A percentile compares a stretch with the other conserved stretches of the same genome.
These are phyloP conservation scores for Acleris holmiana DNA, from an alignment of 2,888 invertebrate species.

Conservation along the genomic window DNA sequence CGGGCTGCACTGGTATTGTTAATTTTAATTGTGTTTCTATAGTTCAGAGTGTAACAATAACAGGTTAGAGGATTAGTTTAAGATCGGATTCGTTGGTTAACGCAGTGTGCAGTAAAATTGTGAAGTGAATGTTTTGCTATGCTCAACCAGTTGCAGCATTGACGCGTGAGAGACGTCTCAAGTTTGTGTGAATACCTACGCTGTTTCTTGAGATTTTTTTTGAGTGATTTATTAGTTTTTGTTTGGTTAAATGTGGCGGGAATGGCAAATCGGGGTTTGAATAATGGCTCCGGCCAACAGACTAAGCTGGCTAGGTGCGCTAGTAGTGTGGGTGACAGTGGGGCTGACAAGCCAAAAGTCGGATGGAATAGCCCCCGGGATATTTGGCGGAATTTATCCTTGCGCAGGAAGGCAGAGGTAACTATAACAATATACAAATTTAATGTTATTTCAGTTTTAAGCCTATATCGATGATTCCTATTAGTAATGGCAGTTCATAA, in stretches of 20 bases:
- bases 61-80: slow-evolving; percentile 17
- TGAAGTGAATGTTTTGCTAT: slow-evolving; percentile 45
- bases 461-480: too few relatives aligned
- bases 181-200: slow-evolving; percentile 46
- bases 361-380: slow-evolving; percentile 80
- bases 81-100: slow-evolving; percentile 34
- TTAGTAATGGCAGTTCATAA: too few relatives aligned
- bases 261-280: slow-evolving; percentile 71
- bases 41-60: slow-evolving; percentile 11
- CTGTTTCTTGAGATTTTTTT: slow-evolving; percentile 42
- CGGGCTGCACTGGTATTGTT: slow-evolving; percentile 23
- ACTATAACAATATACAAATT: slow-evolving; percentile 28
- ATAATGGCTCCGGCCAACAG: slow-evolving; percentile 63
- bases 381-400: slow-evolving; percentile 78
- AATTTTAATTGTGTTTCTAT: slow-evolving; percentile 17
- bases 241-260: slow-evolving; percentile 52
- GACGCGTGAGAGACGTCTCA: slow-evolving; percentile 53
- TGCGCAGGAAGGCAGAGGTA: slow-evolving; percentile 79
- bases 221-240: slow-evolving; percentile 12
- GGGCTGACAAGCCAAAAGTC: slow-evolving; percentile 71
- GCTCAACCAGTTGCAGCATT: slow-evolving; percentile 52
- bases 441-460: too few relatives aligned
- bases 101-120: slow-evolving; percentile 43
- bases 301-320: slow-evolving; percentile 73
- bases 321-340: slow-evolving; percentile 74